phyloP scores from a whole-genome alignment of 2,113 vertebrate species.

The Perca schrenkii region DNA sequence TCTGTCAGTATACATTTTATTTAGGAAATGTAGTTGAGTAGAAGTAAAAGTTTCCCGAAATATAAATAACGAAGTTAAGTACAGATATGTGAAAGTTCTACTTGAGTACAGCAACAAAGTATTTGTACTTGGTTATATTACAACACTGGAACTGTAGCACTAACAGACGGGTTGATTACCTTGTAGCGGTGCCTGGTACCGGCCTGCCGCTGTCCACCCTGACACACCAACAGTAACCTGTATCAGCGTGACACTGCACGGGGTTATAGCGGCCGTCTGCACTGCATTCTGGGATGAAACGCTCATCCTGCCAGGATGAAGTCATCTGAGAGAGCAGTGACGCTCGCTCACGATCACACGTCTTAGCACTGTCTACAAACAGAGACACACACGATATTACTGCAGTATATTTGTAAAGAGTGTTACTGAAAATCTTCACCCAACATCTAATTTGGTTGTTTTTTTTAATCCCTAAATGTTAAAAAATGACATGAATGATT shows the following conservation, averaged over 20 bases:
- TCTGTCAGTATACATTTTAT: no score
- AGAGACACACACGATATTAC: neutral
- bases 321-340: slow-evolving; percentile 85
- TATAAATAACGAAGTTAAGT: no score
- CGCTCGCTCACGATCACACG: slow-evolving; percentile 89
- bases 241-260: slow-evolving; percentile 89
- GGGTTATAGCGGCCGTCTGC: slow-evolving; percentile 89
- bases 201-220: slow-evolving; percentile 89
- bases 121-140: no score
- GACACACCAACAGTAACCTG: slow-evolving; percentile 93
- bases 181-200: slow-evolving; percentile 89
- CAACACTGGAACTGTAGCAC: no score
- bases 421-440: neutral
- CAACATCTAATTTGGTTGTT: neutral
- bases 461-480: no score
- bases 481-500: no score
- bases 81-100: no score
- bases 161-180: slow-evolving; percentile 73
- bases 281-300: slow-evolving; percentile 90
- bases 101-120: no score
- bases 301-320: slow-evolving; percentile 84
- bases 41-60: no score
- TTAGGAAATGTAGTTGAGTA: no score
- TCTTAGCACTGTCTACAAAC: slow-evolving; percentile 65
- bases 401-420: neutral